Base-by-base conservation (phyloP, 2,113 vertebrate genomes). In the Pogona vitticeps region DNA sequence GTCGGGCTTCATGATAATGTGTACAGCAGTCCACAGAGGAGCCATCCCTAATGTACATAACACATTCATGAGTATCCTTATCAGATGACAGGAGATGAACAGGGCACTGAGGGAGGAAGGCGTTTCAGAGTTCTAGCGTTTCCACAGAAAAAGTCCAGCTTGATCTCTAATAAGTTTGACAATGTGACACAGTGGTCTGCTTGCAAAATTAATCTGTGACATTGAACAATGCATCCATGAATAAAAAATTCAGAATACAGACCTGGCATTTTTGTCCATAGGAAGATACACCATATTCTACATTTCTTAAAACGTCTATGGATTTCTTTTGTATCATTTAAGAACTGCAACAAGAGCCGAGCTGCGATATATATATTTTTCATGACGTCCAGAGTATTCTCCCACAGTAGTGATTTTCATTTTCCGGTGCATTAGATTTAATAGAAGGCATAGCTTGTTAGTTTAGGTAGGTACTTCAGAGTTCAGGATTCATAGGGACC, bases 401-500 rank as follows among this genome's bases (percentile, higher is more conserved):
- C 36, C 36, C 42, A 76, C 26, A 82, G 33, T 31, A 87, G 42
- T 38, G 33, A 3, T 58, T 87, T 61, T 76, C 23, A 17, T 56
- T 82, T 82, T 82, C 70, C 76, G 42, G n/a, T 76, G 56, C 63
- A 33, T 21, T 46, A 52, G 31, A 84, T 72, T 71, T 83, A 78
- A 78, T 38, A 65, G 21, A 78, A 84, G 38, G 17, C 38, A 52
- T 79, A 79, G 46, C 76, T 79, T 84, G 65, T 78, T 73, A 79
- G 31, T 61, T 65, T 72, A 52, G 52, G 21, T 72, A 52, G 52
- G 21, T 63, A 63, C 68, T 72, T 88, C 67, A 52, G 75, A 83
- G 67, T 84, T 78, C 75, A 72, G 42, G 65, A 88, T 79, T 84
- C 79, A 72, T 80, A 78, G 76, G 38, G 78, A 83, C n/a, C 46